phyloP scores from a whole-genome alignment of 2,888 invertebrate species.

The Acholoe squamosa region DNA sequence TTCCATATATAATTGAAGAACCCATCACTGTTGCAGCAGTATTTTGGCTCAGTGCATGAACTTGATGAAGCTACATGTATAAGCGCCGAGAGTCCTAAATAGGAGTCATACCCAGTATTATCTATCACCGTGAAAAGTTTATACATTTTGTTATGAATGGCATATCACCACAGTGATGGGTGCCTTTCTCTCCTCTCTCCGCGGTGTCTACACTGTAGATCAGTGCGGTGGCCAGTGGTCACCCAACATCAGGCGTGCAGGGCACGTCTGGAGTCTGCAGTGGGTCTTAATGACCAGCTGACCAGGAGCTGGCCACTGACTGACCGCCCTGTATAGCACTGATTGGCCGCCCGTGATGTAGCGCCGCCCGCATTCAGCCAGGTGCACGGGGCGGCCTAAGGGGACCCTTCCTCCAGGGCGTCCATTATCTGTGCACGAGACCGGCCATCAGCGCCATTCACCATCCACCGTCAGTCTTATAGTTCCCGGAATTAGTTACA shows the following conservation, averaged over 20 bases:
- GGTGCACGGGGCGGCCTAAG: not conserved
- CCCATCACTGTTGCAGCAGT: too few species aligned
- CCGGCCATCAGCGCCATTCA: constrained; percentile 31
- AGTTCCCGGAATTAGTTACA: constrained; percentile 46
- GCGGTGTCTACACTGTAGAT: not conserved
- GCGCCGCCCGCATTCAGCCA: constrained; percentile 27
- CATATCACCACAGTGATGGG: not conserved
- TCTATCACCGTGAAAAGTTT: too few species aligned
- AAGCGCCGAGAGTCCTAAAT: too few species aligned
- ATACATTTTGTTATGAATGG: too few species aligned
- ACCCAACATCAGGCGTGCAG: not conserved
- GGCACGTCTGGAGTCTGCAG: not conserved
- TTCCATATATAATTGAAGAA: too few species aligned
- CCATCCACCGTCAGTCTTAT: not conserved
- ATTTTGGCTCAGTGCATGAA: too few species aligned
- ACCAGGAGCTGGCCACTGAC: not conserved
- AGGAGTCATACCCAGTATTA: too few species aligned
- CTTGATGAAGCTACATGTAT: too few species aligned
- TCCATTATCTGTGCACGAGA: constrained; percentile 23
- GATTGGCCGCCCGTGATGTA: constrained; percentile 25
- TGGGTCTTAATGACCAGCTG: not conserved
- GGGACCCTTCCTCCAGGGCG: not conserved
- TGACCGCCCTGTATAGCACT: not conserved
- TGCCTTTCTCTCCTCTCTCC: not conserved
- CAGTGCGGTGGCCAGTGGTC: not conserved